Evolutionary conservation across 2,888 invertebrate species (phyloP).

Genomic region (Clepsis dumicolana): DNA sequence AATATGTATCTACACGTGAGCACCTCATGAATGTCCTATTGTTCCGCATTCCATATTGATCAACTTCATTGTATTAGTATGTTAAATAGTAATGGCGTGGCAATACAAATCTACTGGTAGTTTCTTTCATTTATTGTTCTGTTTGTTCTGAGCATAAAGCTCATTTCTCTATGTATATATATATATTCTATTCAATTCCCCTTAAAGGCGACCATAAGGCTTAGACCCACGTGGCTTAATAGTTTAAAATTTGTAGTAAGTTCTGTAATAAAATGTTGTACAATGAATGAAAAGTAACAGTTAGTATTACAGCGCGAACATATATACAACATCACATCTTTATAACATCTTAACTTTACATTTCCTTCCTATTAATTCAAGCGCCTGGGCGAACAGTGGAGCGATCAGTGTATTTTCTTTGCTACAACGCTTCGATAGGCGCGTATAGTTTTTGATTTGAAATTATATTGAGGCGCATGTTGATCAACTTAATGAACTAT

Average conservation of each 20-base stretch:
- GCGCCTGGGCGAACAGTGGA: neutral
- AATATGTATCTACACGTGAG: neutral
- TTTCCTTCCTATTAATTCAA: neutral
- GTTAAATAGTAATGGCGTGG: neutral
- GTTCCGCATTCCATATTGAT: neutral
- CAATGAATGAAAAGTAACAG: no score
- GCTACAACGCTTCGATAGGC: neutral
- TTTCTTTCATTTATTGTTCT: neutral
- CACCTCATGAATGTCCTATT: neutral
- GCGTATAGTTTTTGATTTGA: neutral
- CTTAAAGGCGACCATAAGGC: neutral
- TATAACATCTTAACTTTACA: no score
- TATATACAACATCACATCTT: no score
- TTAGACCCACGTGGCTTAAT: neutral
- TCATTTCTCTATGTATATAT: neutral
- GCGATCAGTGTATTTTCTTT: neutral
- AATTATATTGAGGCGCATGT: neutral
- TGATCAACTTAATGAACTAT: neutral
- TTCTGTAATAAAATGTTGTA: no score
- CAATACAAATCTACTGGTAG: neutral
- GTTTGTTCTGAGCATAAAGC: neutral
- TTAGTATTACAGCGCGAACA: no score
- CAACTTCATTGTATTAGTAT: conserved; percentile 6
- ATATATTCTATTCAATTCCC: neutral
- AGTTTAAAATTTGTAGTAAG: no score